Evolutionary conservation across 92 coral and sea anemone genomes (phyloP).

Genomic region (Isaurus tuberculatus): DNA sequence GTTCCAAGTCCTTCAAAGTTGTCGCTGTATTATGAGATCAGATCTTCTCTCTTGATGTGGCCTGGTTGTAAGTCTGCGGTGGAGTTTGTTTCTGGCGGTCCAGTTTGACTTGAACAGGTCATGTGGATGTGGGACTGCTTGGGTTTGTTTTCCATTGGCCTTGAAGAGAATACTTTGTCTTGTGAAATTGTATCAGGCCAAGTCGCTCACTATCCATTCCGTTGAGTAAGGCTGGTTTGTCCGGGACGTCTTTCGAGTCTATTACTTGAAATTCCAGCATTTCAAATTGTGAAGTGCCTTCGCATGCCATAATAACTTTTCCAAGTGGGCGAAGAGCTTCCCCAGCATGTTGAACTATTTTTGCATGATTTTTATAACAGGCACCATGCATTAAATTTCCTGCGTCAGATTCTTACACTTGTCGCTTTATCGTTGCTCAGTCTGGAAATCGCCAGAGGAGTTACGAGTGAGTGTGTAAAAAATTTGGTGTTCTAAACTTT

Average conservation of each 20-base stretch:
- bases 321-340: conserved; percentile 37
- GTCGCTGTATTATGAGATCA: conserved; percentile 43
- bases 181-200: conserved; percentile 46
- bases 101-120: conserved; percentile 37
- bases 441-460: conserved; percentile 1
- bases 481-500: not conserved
- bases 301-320: conserved; percentile 45
- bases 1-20: conserved; percentile 57
- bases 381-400: conserved; percentile 31
- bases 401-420: conserved; percentile 35
- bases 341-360: conserved; percentile 44
- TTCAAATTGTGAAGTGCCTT: conserved; percentile 45
- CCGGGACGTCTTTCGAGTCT: conserved; percentile 35
- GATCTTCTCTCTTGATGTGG: conserved; percentile 38
- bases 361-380: conserved; percentile 30
- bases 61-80: conserved; percentile 37
- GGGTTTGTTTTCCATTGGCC: conserved; percentile 22
- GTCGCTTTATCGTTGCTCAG: too few relatives aligned
- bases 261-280: conserved; percentile 45
- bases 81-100: conserved; percentile 12
- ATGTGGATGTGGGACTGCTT: conserved; percentile 38
- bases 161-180: conserved; percentile 39
- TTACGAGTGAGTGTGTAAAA: conserved; percentile 13
- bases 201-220: conserved; percentile 36
- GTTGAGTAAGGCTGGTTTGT: conserved; percentile 48